These are phyloP conservation scores for Patiria miniata DNA, from an alignment of 35 echinoderm and acorn worm genomes.

Conservation along the genomic window DNA sequence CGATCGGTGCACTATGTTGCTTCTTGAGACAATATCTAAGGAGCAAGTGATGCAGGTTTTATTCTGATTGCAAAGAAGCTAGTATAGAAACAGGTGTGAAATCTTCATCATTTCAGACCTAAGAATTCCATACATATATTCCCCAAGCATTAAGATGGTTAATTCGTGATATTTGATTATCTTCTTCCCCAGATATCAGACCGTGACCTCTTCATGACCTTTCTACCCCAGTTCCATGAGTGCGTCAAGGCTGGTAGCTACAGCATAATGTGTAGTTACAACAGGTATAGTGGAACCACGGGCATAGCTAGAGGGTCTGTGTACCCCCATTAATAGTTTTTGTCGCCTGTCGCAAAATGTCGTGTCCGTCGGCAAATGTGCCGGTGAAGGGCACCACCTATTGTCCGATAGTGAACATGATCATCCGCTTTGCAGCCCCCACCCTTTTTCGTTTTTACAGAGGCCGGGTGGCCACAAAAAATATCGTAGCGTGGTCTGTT, in stretches of 20 bases:
- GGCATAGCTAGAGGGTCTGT: not conserved
- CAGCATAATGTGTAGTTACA: conserved; percentile 91
- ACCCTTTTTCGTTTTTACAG: no score
- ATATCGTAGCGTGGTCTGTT: no score
- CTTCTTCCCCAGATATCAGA: conserved; percentile 57
- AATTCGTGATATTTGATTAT: not conserved
- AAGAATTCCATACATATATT: not conserved
- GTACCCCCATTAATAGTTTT: not conserved
- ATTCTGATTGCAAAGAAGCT: no score
- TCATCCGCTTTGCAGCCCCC: no score
- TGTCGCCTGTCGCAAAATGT: not conserved
- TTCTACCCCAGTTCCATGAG: conserved; percentile 80
- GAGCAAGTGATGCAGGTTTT: no score
- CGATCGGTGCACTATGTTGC: no score
- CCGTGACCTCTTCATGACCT: conserved; percentile 62
- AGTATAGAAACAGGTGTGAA: no score
- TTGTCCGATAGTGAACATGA: no score
- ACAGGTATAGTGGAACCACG: conserved; percentile 46
- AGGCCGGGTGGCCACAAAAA: no score
- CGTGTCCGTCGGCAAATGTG: no score
- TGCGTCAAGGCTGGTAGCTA: conserved; percentile 91
- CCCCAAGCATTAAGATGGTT: not conserved
- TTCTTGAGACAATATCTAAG: no score
- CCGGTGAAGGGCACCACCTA: no score
- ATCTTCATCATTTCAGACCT: not conserved